A percentile compares a stretch with the other conserved stretches of the same genome.
Conservation (phyloP, 2,888 invertebrate genomes). For the Perizoma flavofasciatum region DNA sequence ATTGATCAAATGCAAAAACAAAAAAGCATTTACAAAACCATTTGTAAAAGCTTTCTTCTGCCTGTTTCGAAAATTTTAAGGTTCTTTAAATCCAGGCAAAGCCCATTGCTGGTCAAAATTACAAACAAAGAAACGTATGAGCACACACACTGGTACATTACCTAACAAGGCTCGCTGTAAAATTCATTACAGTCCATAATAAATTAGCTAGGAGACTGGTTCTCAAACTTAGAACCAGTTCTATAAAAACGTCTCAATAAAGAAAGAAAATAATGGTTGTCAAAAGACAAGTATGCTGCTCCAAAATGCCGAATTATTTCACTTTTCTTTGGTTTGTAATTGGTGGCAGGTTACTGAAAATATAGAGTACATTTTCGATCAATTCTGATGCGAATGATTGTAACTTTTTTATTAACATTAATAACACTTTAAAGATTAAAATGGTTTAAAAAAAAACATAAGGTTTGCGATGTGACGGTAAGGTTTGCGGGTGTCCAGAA, state of each 20-base stretch:
- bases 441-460: too few species aligned
- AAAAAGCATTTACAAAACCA: neutral
- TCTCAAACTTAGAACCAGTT: slow-evolving; percentile 40
- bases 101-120: slow-evolving; percentile 40
- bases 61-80: too few species aligned
- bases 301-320: too few species aligned
- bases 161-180: slow-evolving; percentile 69
- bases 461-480: neutral
- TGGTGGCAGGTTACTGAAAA: too few species aligned
- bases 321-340: too few species aligned
- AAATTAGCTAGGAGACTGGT: slow-evolving; percentile 50
- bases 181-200: slow-evolving; percentile 65
- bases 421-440: too few species aligned
- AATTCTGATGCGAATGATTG: too few species aligned
- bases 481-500: slow-evolving; percentile 3
- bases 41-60: neutral
- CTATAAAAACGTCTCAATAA: neutral
- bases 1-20: neutral
- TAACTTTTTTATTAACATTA: too few species aligned
- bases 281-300: too few species aligned
- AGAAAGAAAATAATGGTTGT: too few species aligned
- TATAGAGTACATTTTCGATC: too few species aligned
- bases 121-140: slow-evolving; percentile 52
- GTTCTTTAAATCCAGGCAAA: neutral
- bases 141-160: slow-evolving; percentile 50